These are phyloP conservation scores for Falcaria lacertinaria DNA, from an alignment of 2,888 invertebrate genomes.

Conservation along the genomic window DNA sequence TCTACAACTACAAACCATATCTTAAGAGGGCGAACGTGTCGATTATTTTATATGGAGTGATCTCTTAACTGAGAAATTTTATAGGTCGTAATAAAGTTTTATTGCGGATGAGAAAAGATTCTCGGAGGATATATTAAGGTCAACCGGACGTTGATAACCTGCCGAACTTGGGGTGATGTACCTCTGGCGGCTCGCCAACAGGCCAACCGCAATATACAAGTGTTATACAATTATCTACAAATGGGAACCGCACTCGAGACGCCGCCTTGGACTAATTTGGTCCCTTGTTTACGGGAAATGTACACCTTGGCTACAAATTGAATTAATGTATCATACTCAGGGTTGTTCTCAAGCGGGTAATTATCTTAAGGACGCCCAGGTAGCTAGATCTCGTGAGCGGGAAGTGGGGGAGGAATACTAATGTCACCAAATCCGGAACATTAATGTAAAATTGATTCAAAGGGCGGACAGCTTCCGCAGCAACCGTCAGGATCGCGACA, in stretches of 20 bases:
- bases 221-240: conserved; percentile 33
- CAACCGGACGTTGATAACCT: conserved; percentile 65
- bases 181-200: conserved; percentile 53
- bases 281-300: conserved; percentile 17
- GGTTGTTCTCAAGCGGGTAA: conserved; percentile 11
- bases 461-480: conserved; percentile 47
- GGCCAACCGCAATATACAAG: conserved; percentile 17
- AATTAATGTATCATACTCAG: conserved; percentile 17
- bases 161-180: conserved; percentile 49
- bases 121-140: conserved; percentile 53
- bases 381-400: conserved; percentile 1
- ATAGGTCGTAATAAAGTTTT: conserved; percentile 58
- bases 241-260: conserved; percentile 22
- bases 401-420: conserved; percentile 23
- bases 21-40: conserved; percentile 32
- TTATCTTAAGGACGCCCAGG: background rate
- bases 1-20: conserved; percentile 9
- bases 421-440: conserved; percentile 29
- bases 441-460: conserved; percentile 48
- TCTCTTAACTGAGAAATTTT: conserved; percentile 51
- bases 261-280: conserved; percentile 37
- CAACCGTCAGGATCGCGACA: conserved; percentile 27
- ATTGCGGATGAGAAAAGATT: conserved; percentile 56
- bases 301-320: conserved; percentile 16
- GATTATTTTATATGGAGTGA: conserved; percentile 56